phyloP scores from a whole-genome alignment of 2,113 vertebrate genomes.

The Megatriorchis doriae region DNA sequence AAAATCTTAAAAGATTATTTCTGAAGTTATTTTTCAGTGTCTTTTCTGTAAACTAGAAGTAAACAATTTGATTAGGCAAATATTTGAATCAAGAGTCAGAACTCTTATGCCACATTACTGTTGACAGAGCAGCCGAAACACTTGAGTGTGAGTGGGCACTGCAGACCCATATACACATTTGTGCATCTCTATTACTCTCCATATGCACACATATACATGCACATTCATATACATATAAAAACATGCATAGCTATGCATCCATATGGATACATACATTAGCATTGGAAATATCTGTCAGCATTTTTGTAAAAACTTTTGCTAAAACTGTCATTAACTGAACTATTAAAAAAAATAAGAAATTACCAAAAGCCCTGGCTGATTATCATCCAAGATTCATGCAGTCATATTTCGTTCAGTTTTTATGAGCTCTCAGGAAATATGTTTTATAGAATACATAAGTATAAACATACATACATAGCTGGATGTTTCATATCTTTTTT shows the following conservation, averaged over 20 bases:
- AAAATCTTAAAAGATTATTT: neutral
- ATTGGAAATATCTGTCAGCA: neutral
- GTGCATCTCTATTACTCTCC: neutral
- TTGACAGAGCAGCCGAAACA: neutral
- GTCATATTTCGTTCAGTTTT: neutral
- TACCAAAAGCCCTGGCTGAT: neutral
- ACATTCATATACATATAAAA: neutral
- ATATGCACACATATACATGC: neutral
- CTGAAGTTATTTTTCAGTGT: neutral
- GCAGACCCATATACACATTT: neutral
- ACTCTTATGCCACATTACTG: neutral
- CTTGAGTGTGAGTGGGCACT: neutral
- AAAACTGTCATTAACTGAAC: neutral
- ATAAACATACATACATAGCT: neutral
- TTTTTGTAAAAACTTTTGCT: neutral
- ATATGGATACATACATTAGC: neutral
- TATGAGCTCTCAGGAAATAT: neutral
- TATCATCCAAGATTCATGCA: neutral
- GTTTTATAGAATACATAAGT: neutral
- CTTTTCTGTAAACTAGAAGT: neutral
- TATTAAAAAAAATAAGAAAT: neutral
- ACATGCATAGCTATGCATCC: neutral
- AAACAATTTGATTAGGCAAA: neutral
- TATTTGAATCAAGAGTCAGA: neutral
- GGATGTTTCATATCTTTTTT: neutral